Percentiles rank a stretch among this genome's conserved stretches.
Conservation (phyloP, 2,888 invertebrate species). For the Tryphoninae sp. region DNA sequence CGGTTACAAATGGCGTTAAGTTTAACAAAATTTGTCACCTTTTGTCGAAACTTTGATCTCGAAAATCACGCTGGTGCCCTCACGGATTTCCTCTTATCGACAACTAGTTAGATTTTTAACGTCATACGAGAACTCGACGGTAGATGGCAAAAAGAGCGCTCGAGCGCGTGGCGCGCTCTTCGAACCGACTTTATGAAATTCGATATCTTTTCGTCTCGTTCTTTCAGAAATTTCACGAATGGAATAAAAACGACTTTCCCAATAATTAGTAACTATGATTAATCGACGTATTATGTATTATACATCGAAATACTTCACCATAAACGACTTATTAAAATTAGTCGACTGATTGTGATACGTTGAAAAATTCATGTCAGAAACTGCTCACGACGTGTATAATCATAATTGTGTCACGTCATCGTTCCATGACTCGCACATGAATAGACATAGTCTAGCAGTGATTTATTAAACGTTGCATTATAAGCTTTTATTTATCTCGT, state of each 20-base stretch:
- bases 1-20: neutral
- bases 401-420: constrained; percentile 60
- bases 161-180: constrained; percentile 41
- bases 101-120: constrained; percentile 71
- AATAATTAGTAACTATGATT: neutral
- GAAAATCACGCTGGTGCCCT: constrained; percentile 66
- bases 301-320: neutral
- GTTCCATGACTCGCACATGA: constrained; percentile 56
- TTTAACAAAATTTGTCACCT: constrained; percentile 55
- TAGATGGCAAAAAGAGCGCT: constrained; percentile 67
- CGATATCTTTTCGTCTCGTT: constrained; percentile 3
- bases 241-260: neutral
- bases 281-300: neutral
- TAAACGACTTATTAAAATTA: neutral
- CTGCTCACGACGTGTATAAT: constrained; percentile 15
- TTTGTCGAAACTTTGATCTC: constrained; percentile 66
- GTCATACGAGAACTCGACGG: constrained; percentile 55
- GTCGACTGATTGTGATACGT: neutral
- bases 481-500: neutral
- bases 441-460: constrained; percentile 29
- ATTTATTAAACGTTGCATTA: neutral
- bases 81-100: constrained; percentile 79
- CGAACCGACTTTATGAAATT: constrained; percentile 34
- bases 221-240: neutral
- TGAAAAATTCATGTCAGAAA: neutral